Conservation (phyloP, 2,888 invertebrate species). For the Molorchus minor region DNA sequence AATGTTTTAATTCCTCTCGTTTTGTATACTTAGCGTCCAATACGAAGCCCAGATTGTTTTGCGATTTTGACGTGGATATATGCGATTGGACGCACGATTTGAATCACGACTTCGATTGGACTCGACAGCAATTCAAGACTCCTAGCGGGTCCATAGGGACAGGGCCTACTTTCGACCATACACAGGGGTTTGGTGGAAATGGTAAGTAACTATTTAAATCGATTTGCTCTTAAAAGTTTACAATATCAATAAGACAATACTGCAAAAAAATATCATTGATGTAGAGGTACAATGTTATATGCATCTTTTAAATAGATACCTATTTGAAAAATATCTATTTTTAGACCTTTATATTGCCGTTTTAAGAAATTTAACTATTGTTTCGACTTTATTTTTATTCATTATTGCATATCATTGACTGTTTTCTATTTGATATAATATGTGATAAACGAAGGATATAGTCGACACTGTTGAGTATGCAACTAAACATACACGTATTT, state of each 20-base stretch:
- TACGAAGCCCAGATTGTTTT: slow-evolving; percentile 63
- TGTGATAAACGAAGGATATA: too few species aligned
- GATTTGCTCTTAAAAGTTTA: not conserved
- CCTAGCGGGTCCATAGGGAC: slow-evolving; percentile 73
- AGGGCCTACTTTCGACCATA: slow-evolving; percentile 82
- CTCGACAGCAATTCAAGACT: slow-evolving; percentile 69
- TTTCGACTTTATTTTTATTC: too few species aligned
- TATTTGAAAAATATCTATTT: too few species aligned
- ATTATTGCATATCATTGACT: too few species aligned
- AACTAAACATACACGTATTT: slow-evolving; percentile 7
- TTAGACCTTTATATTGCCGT: too few species aligned
- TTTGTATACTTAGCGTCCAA: slow-evolving; percentile 55
- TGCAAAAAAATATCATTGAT: too few species aligned
- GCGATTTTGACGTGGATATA: slow-evolving; percentile 73
- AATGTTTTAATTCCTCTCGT: slow-evolving; percentile 8
- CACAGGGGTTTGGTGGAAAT: slow-evolving; percentile 66
- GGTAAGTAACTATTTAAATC: slow-evolving; percentile 57
- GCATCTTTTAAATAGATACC: too few species aligned
- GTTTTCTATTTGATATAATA: too few species aligned
- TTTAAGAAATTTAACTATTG: too few species aligned
- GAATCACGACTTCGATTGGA: slow-evolving; percentile 79
- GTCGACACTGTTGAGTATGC: not conserved
- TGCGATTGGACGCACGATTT: slow-evolving; percentile 84
- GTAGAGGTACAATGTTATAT: too few species aligned
- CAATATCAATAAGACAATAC: too few species aligned